Conservation (phyloP, 1,140 invertebrate genomes). For the Psilanteris sp. region DNA sequence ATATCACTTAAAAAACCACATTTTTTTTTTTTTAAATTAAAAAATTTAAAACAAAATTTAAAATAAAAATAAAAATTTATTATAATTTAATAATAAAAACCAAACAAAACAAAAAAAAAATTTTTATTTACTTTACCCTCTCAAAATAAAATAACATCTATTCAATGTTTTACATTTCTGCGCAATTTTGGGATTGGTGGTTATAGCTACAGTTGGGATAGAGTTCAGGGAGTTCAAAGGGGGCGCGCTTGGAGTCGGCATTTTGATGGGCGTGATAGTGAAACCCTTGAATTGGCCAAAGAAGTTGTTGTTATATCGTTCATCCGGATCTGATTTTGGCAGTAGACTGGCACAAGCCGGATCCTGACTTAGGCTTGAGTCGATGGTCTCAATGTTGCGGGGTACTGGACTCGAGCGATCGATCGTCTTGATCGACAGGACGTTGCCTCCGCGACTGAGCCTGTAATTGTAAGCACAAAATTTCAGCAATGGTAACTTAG, state of each 20-base stretch:
- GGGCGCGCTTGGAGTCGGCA: slow-evolving; percentile 72
- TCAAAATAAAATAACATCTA: no score
- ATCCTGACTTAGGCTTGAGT: slow-evolving; percentile 75
- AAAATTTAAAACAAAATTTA: no score
- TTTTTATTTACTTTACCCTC: no score
- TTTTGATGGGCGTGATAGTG: slow-evolving; percentile 85
- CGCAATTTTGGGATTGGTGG: slow-evolving; percentile 75
- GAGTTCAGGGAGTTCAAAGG: slow-evolving; percentile 76
- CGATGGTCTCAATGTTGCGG: slow-evolving; percentile 75
- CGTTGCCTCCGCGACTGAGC: slow-evolving; percentile 63
- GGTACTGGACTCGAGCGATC: slow-evolving; percentile 71
- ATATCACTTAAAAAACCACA: no score
- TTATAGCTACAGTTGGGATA: slow-evolving; percentile 75
- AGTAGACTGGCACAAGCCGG: slow-evolving; percentile 77
- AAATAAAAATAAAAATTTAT: no score
- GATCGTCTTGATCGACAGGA: slow-evolving; percentile 74
- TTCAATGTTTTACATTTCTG: no score
- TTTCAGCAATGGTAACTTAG: slow-evolving; percentile 29
- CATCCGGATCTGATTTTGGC: slow-evolving; percentile 79
- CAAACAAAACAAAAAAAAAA: no score
- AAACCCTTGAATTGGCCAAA: slow-evolving; percentile 93
- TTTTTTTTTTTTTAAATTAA: no score
- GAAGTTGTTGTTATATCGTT: slow-evolving; percentile 82
- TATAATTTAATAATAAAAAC: no score
- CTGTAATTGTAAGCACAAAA: slow-evolving; percentile 73